A percentile compares a stretch with the other conserved stretches of the same genome.
phyloP scores from a whole-genome alignment of 2,113 vertebrate species.

The Macquaria ambigua region DNA sequence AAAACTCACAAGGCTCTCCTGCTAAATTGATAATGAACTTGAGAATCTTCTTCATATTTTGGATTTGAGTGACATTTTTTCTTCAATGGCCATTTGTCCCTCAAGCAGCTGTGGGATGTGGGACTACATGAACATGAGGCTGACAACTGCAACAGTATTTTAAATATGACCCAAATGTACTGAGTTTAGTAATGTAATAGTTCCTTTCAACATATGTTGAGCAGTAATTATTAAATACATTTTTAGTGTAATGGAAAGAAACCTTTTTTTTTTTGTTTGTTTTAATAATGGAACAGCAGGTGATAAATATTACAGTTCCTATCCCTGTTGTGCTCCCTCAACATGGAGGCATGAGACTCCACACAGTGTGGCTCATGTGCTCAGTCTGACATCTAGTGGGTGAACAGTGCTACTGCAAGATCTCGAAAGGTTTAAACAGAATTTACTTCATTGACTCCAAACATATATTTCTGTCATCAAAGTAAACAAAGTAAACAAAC shows the following conservation, averaged over 20 bases:
- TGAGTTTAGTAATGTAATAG: neutral
- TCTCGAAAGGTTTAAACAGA: neutral
- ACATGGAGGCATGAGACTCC: neutral
- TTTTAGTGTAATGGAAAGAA: too few species aligned
- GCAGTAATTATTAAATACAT: neutral
- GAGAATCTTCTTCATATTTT: neutral
- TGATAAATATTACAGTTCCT: too few species aligned
- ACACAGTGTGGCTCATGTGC: neutral
- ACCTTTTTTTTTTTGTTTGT: neutral
- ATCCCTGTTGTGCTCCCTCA: neutral
- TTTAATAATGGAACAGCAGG: neutral
- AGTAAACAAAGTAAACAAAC: neutral
- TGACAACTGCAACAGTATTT: too few species aligned
- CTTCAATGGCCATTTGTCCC: neutral
- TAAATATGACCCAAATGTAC: too few species aligned
- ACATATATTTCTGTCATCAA: neutral
- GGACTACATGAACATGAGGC: neutral
- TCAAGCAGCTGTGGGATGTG: too few species aligned
- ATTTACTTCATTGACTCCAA: neutral
- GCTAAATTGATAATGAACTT: neutral
- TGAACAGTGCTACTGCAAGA: slow-evolving; percentile 15
- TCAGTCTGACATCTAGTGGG: slow-evolving; percentile 54
- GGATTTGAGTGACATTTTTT: neutral
- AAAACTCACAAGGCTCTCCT: too few species aligned
- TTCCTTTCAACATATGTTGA: neutral